These are phyloP conservation scores for Trimorus sp. DNA, from an alignment of 2,888 invertebrate species.

Conservation along the genomic window DNA sequence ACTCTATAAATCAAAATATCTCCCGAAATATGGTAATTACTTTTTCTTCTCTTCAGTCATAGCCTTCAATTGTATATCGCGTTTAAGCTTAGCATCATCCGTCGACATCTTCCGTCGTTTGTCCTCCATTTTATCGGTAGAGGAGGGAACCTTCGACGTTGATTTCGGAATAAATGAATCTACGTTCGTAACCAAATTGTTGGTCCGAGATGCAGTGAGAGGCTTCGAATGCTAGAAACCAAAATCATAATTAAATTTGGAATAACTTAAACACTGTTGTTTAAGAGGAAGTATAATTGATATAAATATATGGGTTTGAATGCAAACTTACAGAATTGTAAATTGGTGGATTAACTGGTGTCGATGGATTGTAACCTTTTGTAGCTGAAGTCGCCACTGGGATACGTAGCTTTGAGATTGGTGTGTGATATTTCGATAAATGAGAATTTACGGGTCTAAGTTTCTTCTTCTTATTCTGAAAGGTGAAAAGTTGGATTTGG, in stretches of 20 bases:
- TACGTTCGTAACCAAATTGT: slow-evolving; percentile 75
- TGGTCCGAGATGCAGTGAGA: slow-evolving; percentile 76
- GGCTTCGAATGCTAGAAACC: slow-evolving; percentile 75
- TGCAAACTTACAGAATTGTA: slow-evolving; percentile 30
- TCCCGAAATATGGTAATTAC: no score
- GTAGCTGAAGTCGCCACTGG: slow-evolving; percentile 73
- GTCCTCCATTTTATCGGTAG: slow-evolving; percentile 77
- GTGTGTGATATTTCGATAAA: slow-evolving; percentile 73
- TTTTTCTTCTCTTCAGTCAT: slow-evolving; percentile 84
- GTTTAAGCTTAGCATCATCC: slow-evolving; percentile 84
- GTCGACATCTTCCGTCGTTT: slow-evolving; percentile 75
- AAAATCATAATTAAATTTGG: not conserved
- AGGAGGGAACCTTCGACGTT: slow-evolving; percentile 71
- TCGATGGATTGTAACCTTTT: slow-evolving; percentile 69
- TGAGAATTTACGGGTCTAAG: slow-evolving; percentile 68
- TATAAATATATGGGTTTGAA: not conserved
- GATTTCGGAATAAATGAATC: slow-evolving; percentile 75
- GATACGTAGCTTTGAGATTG: slow-evolving; percentile 73
- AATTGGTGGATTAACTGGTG: slow-evolving; percentile 70
- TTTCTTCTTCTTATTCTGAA: slow-evolving; percentile 61
- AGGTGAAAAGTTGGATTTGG: no score
- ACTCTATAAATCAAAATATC: no score
- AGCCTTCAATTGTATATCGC: slow-evolving; percentile 84
- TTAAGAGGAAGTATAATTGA: not conserved
- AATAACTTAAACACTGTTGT: not conserved